Evolutionary conservation across 2,113 vertebrate species (phyloP).

Genomic region (Zosterops japonicus): DNA sequence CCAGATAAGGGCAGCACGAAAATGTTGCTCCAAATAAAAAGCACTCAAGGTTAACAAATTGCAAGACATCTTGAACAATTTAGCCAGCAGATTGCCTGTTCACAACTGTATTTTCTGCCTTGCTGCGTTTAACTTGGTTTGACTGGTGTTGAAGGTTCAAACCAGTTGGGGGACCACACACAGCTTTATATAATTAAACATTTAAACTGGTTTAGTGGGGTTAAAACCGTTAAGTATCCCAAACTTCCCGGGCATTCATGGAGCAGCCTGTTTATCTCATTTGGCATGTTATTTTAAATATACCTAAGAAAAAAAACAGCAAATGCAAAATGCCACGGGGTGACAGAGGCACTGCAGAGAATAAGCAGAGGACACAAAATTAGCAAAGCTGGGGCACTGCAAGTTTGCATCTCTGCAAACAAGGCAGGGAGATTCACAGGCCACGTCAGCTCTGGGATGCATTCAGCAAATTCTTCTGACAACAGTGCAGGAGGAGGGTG

Average conservation of each 20-base stretch:
- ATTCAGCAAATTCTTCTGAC: conserved; percentile 64
- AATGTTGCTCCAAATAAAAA: conserved; percentile 36
- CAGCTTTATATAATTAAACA: conserved; percentile 2
- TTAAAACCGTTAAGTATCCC: neutral
- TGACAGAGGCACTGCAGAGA: conserved; percentile 1
- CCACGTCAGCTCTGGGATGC: conserved; percentile 24
- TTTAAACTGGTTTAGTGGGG: neutral
- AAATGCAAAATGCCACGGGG: conserved; percentile 2
- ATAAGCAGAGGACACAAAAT: neutral
- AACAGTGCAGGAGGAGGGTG: conserved; percentile 2
- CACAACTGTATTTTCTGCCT: neutral
- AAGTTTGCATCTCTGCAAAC: conserved; percentile 49
- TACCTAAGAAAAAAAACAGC: neutral
- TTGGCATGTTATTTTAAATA: conserved; percentile 39
- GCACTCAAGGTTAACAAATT: conserved; percentile 50
- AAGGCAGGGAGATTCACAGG: conserved; percentile 38
- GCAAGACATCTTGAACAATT: conserved; percentile 1
- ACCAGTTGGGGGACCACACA: conserved; percentile 14
- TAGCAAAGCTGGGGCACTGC: neutral
- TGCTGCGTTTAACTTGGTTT: neutral
- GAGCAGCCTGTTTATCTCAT: conserved; percentile 14
- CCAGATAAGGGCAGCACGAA: conserved; percentile 11
- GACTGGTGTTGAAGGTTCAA: neutral
- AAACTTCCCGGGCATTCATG: neutral
- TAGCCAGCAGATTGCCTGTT: conserved; percentile 8